phyloP scores from a whole-genome alignment of 2,797 vertebrate species.

The Hypotaenidia philippensis region DNA sequence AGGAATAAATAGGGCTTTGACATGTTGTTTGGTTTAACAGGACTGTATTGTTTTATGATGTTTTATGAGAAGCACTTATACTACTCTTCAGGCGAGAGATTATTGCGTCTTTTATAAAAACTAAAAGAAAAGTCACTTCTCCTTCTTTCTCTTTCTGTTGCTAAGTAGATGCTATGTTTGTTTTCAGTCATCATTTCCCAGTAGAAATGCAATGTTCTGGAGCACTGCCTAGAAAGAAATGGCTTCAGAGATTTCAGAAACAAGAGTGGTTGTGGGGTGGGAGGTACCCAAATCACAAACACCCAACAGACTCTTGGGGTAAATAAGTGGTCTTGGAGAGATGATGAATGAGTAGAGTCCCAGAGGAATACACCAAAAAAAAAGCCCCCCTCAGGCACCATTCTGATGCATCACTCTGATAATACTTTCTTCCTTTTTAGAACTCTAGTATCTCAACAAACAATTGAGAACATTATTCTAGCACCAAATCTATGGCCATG shows the following conservation, averaged over 20 bases:
- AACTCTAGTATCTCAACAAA: not conserved
- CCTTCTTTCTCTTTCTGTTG: slow-evolving; percentile 72
- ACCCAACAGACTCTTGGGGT: slow-evolving; percentile 10
- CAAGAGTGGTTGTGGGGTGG: not conserved
- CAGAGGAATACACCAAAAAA: slow-evolving; percentile 33
- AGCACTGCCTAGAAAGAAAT: slow-evolving; percentile 77
- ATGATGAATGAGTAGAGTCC: slow-evolving; percentile 56
- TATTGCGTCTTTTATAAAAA: slow-evolving; percentile 75
- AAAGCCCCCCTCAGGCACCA: not conserved
- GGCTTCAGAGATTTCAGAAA: slow-evolving; percentile 70
- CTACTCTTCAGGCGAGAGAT: slow-evolving; percentile 53
- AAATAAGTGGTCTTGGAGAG: slow-evolving; percentile 65
- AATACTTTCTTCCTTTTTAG: not conserved
- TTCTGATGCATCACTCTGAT: slow-evolving; percentile 13
- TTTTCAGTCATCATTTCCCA: slow-evolving; percentile 78
- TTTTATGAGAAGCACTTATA: slow-evolving; percentile 66
- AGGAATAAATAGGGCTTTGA: slow-evolving; percentile 68
- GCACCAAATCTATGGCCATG: not conserved
- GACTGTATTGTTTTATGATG: slow-evolving; percentile 67
- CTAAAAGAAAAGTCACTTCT: slow-evolving; percentile 57
- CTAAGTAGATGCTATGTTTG: slow-evolving; percentile 81
- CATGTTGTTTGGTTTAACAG: slow-evolving; percentile 62
- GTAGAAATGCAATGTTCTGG: slow-evolving; percentile 77
- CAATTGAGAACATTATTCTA: not conserved
- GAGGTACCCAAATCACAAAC: not conserved